These are phyloP conservation scores for Mus spretus DNA, from an alignment of 2,797 vertebrate species.

Conservation along the genomic window DNA sequence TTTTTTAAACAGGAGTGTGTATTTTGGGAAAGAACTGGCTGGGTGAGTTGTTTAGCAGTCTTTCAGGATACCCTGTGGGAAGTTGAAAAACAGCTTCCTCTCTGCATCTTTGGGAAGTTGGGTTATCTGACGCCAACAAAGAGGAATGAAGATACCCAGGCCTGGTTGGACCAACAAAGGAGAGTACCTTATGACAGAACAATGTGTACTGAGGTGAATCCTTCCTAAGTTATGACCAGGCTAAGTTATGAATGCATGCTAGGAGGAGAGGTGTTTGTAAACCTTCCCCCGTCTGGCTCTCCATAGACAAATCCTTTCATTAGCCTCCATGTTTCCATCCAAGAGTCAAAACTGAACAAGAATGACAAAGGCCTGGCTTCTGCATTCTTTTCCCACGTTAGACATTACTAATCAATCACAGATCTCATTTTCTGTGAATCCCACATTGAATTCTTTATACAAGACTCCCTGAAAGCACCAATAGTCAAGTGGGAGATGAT, in stretches of 20 bases:
- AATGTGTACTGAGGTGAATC: rapidly evolving
- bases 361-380: neutral
- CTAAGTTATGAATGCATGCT: neutral
- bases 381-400: neutral
- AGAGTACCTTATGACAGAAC: rapidly evolving
- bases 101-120: neutral
- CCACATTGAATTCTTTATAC: neutral
- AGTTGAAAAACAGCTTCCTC: neutral
- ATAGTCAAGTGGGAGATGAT: neutral
- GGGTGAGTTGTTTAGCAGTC: neutral
- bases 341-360: neutral
- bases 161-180: neutral
- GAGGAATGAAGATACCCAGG: neutral
- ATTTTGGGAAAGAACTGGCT: conserved; percentile 77
- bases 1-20: conserved; percentile 66
- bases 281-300: neutral
- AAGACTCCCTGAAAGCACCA: neutral
- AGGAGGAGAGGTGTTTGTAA: neutral
- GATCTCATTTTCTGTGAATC: neutral
- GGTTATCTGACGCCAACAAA: neutral
- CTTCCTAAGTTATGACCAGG: rapidly evolving
- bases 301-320: neutral
- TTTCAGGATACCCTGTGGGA: conserved; percentile 2
- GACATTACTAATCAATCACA: neutral
- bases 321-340: neutral